Percentiles rank a stretch among this genome's conserved stretches.
These are phyloP conservation scores for Poecilia velifera DNA, from an alignment of 2,797 vertebrate species.

Conservation along the genomic window DNA sequence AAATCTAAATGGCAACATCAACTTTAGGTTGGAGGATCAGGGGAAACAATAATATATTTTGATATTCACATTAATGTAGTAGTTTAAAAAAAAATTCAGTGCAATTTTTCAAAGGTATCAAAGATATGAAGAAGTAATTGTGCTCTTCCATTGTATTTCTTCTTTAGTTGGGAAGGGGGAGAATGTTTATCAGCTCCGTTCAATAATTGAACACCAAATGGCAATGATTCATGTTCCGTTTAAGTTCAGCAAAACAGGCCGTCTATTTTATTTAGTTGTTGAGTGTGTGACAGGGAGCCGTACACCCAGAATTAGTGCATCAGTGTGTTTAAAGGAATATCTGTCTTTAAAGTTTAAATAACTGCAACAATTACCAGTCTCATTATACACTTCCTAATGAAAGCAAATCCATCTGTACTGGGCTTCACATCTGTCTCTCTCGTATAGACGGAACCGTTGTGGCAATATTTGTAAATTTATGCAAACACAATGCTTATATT, in stretches of 20 bases:
- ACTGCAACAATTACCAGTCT: background rate
- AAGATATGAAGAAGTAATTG: background rate
- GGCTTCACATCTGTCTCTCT: background rate
- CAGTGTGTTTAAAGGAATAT: conserved; percentile 18
- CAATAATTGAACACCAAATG: conserved; percentile 44
- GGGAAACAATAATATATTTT: background rate
- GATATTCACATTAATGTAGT: background rate
- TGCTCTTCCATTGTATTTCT: background rate
- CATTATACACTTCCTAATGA: background rate
- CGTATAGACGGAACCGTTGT: conserved; percentile 1
- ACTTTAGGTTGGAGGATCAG: background rate
- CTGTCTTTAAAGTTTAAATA: conserved; percentile 6
- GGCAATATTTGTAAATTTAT: conserved; percentile 11
- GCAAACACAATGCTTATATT: background rate
- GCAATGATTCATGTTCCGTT: conserved; percentile 35
- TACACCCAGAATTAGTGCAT: conserved; percentile 4
- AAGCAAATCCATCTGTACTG: background rate
- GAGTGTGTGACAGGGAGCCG: conserved; percentile 17
- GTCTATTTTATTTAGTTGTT: conserved; percentile 10
- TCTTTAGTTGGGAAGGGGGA: background rate
- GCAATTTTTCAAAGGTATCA: background rate
- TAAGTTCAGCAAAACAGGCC: conserved; percentile 19
- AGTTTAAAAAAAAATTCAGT: background rate
- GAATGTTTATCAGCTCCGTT: conserved; percentile 18
- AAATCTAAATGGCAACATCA: background rate